Conservation (phyloP, 2,113 vertebrate genomes). For the Ceyx cyanopectus region DNA sequence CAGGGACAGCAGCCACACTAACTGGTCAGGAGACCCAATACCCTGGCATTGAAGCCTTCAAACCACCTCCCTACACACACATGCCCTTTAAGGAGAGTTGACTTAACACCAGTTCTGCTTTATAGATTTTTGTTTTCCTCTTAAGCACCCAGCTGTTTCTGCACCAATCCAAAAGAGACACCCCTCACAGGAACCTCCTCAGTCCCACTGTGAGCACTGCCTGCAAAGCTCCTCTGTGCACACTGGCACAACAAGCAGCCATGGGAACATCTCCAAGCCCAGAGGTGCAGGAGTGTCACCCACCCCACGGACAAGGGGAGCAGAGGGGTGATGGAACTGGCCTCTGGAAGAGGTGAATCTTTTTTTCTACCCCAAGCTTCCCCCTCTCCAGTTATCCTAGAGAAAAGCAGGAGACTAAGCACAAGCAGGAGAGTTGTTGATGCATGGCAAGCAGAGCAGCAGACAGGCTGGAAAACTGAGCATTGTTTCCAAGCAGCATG, state of each 20-base stretch:
- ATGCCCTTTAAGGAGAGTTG: fast-evolving
- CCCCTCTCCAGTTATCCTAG: not conserved
- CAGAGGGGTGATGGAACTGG: fast-evolving
- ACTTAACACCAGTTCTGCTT: not conserved
- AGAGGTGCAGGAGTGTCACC: not conserved
- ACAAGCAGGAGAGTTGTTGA: not conserved
- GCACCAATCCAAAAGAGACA: not conserved
- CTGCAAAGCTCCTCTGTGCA: not conserved
- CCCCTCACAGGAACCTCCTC: not conserved
- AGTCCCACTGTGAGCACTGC: not conserved
- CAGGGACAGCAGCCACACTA: not conserved
- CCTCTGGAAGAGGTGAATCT: not conserved
- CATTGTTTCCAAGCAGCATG: not conserved
- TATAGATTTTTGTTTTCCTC: not conserved
- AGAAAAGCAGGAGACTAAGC: not conserved
- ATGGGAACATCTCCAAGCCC: not conserved
- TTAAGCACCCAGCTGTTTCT: fast-evolving
- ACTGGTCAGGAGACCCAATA: fast-evolving
- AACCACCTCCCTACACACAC: not conserved
- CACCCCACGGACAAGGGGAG: not conserved
- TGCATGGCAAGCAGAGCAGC: not conserved
- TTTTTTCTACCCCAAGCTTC: not conserved
- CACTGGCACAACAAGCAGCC: not conserved
- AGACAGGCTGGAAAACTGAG: not conserved
- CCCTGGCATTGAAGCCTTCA: not conserved